A percentile compares a stretch with the other conserved stretches of the same genome.
Evolutionary conservation across 2,888 invertebrate genomes (phyloP).

Genomic region (Aphrophora alni): DNA sequence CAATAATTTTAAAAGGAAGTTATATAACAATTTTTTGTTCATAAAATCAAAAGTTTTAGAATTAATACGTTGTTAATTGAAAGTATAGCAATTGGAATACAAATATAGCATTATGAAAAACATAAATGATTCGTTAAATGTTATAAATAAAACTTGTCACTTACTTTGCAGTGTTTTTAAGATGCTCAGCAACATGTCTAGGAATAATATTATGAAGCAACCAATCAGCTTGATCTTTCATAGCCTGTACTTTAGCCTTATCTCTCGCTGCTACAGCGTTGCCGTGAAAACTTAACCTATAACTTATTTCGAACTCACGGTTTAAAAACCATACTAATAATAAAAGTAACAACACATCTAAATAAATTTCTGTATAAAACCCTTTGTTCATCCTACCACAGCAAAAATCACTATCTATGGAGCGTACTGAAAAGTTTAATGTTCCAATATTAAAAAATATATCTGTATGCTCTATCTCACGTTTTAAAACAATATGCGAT

Average conservation of each 20-base stretch:
- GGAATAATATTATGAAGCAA: constrained; percentile 96
- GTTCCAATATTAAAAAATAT: neutral
- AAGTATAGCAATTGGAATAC: no score
- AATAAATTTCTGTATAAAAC: constrained; percentile 71
- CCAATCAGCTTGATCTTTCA: constrained; percentile 96
- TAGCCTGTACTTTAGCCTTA: constrained; percentile 85
- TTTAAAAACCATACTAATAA: constrained; percentile 92
- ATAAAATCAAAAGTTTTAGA: no score
- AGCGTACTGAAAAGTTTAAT: neutral
- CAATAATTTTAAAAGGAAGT: no score
- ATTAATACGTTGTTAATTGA: no score
- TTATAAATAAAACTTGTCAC: no score
- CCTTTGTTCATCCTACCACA: neutral
- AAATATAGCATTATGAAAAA: no score
- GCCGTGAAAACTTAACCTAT: constrained; percentile 90
- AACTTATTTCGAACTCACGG: constrained; percentile 94
- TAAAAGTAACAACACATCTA: constrained; percentile 82
- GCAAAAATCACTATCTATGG: neutral
- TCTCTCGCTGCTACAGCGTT: constrained; percentile 90
- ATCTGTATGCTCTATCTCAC: neutral
- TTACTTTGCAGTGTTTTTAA: constrained; percentile 81
- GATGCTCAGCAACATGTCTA: constrained; percentile 90
- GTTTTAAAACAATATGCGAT: neutral
- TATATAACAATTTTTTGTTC: no score
- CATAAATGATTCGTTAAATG: no score